Percentiles rank a stretch among this genome's conserved stretches.
Evolutionary conservation across 2,888 invertebrate genomes (phyloP).

Genomic region (Azorinus chamasolen): DNA sequence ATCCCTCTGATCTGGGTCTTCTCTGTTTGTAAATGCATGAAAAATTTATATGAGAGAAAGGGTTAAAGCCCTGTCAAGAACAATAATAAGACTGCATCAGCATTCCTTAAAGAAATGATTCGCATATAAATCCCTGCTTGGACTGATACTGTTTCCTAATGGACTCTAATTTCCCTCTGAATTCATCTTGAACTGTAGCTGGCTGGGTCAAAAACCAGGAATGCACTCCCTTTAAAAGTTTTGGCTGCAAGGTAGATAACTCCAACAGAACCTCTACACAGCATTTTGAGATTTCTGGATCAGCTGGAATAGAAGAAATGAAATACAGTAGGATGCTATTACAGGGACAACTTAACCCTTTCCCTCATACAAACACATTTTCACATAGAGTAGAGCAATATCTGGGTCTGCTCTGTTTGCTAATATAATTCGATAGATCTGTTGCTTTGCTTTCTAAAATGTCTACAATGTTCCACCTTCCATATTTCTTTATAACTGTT

Average conservation of each 20-base stretch:
- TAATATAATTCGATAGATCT: too few species aligned
- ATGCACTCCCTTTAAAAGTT: conserved; percentile 32
- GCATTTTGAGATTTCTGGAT: conserved; percentile 23
- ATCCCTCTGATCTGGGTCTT: too few species aligned
- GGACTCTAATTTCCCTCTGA: conserved; percentile 26
- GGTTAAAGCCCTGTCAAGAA: too few species aligned
- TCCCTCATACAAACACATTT: too few species aligned
- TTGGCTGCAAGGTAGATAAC: conserved; percentile 33
- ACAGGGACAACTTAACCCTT: not conserved
- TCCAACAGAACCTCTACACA: conserved; percentile 51
- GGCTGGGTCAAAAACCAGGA: conserved; percentile 21
- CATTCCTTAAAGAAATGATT: conserved; percentile 20
- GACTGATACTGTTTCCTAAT: conserved; percentile 23
- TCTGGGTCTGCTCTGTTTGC: too few species aligned
- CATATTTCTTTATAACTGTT: too few species aligned
- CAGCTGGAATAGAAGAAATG: conserved; percentile 12
- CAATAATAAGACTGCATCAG: too few species aligned
- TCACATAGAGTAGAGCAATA: too few species aligned
- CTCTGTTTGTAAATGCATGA: too few species aligned
- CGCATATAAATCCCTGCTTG: conserved; percentile 25
- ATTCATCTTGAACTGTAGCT: not conserved
- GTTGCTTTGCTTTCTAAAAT: too few species aligned
- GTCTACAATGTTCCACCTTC: too few species aligned
- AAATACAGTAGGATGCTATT: not conserved
- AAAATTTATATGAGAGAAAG: too few species aligned